Evolutionary conservation across 2,797 vertebrate species (phyloP).

Genomic region (Nyctalus aviator): DNA sequence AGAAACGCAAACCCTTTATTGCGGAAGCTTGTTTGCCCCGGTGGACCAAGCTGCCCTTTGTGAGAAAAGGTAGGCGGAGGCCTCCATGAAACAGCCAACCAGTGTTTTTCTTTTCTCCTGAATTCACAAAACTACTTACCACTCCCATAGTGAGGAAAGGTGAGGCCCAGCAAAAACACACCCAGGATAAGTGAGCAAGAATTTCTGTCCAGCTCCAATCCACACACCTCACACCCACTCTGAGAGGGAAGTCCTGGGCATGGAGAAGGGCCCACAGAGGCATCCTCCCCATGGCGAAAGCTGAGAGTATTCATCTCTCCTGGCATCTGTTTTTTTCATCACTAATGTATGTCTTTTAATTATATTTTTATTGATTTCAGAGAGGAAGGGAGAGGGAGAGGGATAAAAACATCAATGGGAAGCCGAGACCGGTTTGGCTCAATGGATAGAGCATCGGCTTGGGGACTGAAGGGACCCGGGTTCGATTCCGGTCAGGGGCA

Average conservation of each 20-base stretch:
- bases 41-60: background rate
- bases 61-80: background rate
- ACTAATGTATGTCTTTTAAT: no score
- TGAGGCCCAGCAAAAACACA: background rate
- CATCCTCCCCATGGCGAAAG: accelerated
- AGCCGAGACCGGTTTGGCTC: no score
- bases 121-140: background rate
- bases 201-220: background rate
- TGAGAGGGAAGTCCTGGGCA: background rate
- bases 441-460: no score
- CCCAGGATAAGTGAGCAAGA: background rate
- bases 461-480: no score
- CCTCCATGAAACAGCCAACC: background rate
- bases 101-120: slow-evolving; percentile 24
- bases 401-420: no score
- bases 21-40: background rate
- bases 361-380: no score
- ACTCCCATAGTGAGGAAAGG: background rate
- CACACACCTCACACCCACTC: background rate
- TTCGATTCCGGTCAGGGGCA: no score
- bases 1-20: background rate
- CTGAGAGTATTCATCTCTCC: accelerated
- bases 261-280: background rate
- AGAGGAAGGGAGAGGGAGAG: no score
- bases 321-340: background rate